phyloP scores from a whole-genome alignment of 2,113 vertebrate genomes.

The Myrmophylax atrothorax region DNA sequence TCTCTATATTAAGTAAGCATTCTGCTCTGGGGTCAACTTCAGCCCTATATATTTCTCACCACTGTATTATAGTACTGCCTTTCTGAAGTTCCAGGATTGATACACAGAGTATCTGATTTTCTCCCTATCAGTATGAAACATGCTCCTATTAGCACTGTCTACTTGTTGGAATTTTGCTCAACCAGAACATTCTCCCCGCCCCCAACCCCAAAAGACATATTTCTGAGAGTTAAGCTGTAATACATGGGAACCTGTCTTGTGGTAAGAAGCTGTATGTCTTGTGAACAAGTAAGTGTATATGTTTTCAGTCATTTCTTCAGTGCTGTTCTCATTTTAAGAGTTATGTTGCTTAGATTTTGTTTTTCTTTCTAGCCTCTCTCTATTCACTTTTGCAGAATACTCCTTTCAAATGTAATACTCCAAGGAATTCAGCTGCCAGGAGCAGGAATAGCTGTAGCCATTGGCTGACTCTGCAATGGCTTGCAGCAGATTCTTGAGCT shows the following conservation, averaged over 20 bases:
- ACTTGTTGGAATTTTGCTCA: neutral
- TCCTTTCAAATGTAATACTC: neutral
- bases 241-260: neutral
- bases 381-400: neutral
- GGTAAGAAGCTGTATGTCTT: neutral
- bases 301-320: neutral
- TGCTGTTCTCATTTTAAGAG: neutral
- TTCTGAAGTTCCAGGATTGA: neutral
- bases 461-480: neutral
- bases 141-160: conserved; percentile 5
- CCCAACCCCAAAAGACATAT: neutral
- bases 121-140: neutral
- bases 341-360: neutral
- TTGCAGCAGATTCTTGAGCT: neutral
- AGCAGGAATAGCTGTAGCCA: neutral
- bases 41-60: neutral
- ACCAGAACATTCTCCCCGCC: neutral
- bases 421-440: neutral
- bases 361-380: neutral
- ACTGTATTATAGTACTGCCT: neutral
- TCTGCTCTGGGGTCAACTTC: neutral
- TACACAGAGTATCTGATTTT: neutral
- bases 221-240: neutral
- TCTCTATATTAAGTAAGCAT: neutral
- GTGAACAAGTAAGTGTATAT: neutral